Evolutionary conservation across 2,888 invertebrate species (phyloP), one percentile per base, ranked within the genome.

Genomic region (Drepana falcataria): DNA sequence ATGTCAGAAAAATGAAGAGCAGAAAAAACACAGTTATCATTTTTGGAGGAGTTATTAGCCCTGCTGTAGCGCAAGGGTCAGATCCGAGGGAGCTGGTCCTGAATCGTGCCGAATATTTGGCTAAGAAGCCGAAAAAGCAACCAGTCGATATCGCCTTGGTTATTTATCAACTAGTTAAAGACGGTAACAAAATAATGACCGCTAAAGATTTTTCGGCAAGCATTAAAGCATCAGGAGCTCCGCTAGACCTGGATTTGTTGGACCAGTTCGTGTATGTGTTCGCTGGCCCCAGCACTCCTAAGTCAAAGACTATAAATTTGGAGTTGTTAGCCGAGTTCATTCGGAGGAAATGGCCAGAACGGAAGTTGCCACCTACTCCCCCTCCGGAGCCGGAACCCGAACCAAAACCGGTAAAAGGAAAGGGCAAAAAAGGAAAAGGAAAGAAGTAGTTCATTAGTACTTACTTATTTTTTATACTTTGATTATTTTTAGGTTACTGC

Each of bases 341-440:
- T 33, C 68, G 66, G 52, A 72, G 81, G 40, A 80, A 80, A 64
- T 87, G 85, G 85, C 86, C 87, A 2, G 83, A 85, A 1, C 74
- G 74, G 21, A 66, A 77, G 44, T 58, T 87, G 35, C 85, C 84
- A 1, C 74, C 76, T 0, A 81, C 82, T 7, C 81, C 83, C 3
- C 78, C 77, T 0, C 80, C 82, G 1, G 77, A 81, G n/a, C 35
- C 35, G 2, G 33, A 33, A 61, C 68, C 70, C 0, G 75, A 73
- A 60, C 68, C 64, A 0, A 3, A 44, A 44, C 6, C 3, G 44
- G 44, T 9, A 44, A 44, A 44, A 9, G 9, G 9, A 44, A 44
- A 44, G 44, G 9, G 9, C 2, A 44, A 21, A 44, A 44, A 44
- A 9, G 9, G 9, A 44, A 44, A 44, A 9, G 9, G 9, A 9